Evolutionary conservation across 2,113 vertebrate genomes (phyloP), one percentile per base, ranked within the genome.

Genomic region (Monarcha castaneiventris): DNA sequence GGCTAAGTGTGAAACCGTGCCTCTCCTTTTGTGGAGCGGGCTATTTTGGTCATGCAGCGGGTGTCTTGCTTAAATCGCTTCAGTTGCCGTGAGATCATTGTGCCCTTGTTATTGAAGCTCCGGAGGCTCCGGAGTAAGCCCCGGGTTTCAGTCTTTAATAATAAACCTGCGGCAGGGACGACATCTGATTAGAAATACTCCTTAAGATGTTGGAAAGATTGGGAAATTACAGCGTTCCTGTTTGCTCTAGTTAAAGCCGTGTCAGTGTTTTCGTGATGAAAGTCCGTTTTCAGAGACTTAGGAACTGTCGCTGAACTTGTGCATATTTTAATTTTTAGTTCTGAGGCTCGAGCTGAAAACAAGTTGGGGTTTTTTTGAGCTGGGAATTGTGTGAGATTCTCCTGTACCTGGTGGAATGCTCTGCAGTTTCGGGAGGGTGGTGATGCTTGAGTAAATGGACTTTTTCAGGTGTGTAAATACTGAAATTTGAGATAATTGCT

Each of bases 31-130:
- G 95, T 84, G 90, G 97, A 97, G 96, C 88, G 46, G 97, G 96
- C 97, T 98, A 96, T 98, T 98, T 98, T 87, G 55, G 96, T 93
- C 67, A 51, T 94, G 91, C 94, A 33, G 94, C 83, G 59, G 94
- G 95, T 79, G 76, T 72, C 97, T 95, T 30, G 87, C 94, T 96
- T 59, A 61, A 96, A 97, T 94, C 69, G 76, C 84, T 46, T 85
- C 73, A 25, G 41, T 85, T 84, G 59, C 43, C 88, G 87, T 87
- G 96, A 91, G 94, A 84, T 94, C 88, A 46, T 90, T 56, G 85
- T 91, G 89, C 92, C 96, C 97, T 87, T 69, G 62, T 87, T 87
- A 49, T 29, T 14, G 90, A 37, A 93, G 74, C 93, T 56, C 55
- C 41, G 6, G 72, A 90, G 61, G 78, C 92, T 96, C 56, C 11